Evolutionary conservation across 2,113 vertebrate genomes (phyloP).

Genomic region (Chlorodrepanis virens): DNA sequence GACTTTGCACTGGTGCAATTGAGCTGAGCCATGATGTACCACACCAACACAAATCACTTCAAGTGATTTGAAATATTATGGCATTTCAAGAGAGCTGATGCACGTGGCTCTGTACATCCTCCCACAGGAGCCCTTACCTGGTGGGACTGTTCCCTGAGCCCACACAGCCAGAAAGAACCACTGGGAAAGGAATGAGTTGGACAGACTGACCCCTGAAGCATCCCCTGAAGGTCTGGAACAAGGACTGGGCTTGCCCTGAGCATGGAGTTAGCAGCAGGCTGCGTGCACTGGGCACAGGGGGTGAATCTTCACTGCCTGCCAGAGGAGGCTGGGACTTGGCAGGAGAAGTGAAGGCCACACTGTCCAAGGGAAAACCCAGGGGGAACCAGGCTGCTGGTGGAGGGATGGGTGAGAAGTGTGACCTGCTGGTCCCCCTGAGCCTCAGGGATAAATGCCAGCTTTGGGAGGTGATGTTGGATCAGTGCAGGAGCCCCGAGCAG

Average conservation of each 20-base stretch:
- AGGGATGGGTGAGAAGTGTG: not conserved
- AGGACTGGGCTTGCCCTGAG: not conserved
- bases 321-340: not conserved
- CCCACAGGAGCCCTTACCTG: not conserved
- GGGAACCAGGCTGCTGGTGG: not conserved
- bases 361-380: not conserved
- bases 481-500: not conserved
- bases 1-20: not conserved
- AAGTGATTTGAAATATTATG: too few species aligned
- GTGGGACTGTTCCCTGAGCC: not conserved
- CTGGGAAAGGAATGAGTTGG: not conserved
- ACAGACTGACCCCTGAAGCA: not conserved
- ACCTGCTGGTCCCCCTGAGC: not conserved
- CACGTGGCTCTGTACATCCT: not conserved
- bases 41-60: not conserved
- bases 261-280: fast-evolving
- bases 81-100: not conserved
- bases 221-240: not conserved
- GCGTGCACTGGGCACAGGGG: not conserved
- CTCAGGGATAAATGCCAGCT: fast-evolving
- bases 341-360: not conserved
- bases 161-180: not conserved
- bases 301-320: not conserved
- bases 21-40: not conserved
- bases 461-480: fast-evolving